Evolutionary conservation across 2,113 vertebrate species (phyloP).

Genomic region (Theropithecus gelada): DNA sequence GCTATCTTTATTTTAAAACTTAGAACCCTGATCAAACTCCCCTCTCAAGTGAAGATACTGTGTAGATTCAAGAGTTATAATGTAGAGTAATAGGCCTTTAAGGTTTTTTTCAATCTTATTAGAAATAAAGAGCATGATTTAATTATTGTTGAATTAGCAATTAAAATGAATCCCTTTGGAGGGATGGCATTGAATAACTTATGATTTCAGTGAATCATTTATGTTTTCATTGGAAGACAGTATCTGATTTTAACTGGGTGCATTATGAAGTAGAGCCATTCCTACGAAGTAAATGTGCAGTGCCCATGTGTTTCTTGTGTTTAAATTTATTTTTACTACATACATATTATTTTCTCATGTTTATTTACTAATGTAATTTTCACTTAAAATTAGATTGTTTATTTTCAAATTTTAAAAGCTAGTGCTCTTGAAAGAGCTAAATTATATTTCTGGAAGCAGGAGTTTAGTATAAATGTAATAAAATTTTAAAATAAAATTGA

Average conservation of each 20-base stretch:
- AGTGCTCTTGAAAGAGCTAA: slow-evolving; percentile 48
- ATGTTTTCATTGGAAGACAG: slow-evolving; percentile 39
- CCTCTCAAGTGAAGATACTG: background rate
- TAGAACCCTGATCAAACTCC: background rate
- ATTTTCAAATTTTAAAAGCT: slow-evolving; percentile 54
- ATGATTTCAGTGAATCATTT: slow-evolving; percentile 10
- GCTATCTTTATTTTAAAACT: slow-evolving; percentile 22
- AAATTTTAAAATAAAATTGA: slow-evolving; percentile 61
- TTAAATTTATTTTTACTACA: background rate
- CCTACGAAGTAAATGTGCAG: background rate
- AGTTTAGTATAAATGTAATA: slow-evolving; percentile 50
- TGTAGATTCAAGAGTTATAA: background rate
- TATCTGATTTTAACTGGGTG: slow-evolving; percentile 13
- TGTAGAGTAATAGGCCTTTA: slow-evolving; percentile 17
- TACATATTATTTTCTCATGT: slow-evolving; percentile 22
- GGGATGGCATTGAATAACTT: background rate
- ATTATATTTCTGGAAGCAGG: slow-evolving; percentile 44
- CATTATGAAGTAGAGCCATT: slow-evolving; percentile 7
- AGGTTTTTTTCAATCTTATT: background rate
- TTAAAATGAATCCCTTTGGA: slow-evolving; percentile 32
- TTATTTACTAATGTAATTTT: slow-evolving; percentile 38
- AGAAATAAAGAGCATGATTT: background rate
- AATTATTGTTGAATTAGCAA: slow-evolving; percentile 2
- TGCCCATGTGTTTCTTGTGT: background rate
- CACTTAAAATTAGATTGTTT: slow-evolving; percentile 48